phyloP scores from a whole-genome alignment of 2,113 vertebrate species.

The Ctenomys sociabilis region DNA sequence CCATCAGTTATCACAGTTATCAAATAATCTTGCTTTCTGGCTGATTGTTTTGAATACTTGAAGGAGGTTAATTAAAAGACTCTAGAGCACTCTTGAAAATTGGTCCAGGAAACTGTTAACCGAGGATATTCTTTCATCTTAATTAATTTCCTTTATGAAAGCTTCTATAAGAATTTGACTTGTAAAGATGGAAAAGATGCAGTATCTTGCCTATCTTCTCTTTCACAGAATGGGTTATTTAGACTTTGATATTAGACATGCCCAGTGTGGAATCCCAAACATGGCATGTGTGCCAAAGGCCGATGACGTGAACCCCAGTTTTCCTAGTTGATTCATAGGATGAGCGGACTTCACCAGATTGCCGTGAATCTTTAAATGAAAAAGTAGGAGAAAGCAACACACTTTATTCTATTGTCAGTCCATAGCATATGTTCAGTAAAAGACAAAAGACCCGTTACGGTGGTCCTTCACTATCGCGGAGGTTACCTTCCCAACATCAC shows the following conservation, averaged over 20 bases:
- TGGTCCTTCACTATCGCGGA: too few species aligned
- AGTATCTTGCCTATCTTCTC: not conserved
- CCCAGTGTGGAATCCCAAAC: not conserved
- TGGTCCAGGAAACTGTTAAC: not conserved
- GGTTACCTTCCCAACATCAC: too few species aligned
- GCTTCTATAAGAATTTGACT: conserved; percentile 13
- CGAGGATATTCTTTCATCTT: not conserved
- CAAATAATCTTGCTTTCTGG: not conserved
- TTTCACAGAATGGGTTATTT: not conserved
- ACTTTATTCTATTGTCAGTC: not conserved
- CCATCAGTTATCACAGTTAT: not conserved
- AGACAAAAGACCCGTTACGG: not conserved
- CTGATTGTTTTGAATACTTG: not conserved
- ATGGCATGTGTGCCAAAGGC: not conserved
- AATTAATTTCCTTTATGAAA: conserved; percentile 34
- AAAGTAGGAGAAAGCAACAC: not conserved
- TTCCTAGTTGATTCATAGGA: not conserved
- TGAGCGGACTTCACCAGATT: not conserved
- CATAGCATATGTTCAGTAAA: not conserved
- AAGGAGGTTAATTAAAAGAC: conserved; percentile 28
- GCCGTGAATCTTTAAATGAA: conserved; percentile 21
- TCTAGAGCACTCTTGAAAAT: conserved; percentile 16
- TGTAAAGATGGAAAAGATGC: not conserved
- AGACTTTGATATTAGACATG: not conserved
- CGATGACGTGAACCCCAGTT: not conserved